A percentile compares a stretch with the other conserved stretches of the same genome.
phyloP scores from a whole-genome alignment of 2,797 vertebrate species.

The Chaetophractus vellerosus region DNA sequence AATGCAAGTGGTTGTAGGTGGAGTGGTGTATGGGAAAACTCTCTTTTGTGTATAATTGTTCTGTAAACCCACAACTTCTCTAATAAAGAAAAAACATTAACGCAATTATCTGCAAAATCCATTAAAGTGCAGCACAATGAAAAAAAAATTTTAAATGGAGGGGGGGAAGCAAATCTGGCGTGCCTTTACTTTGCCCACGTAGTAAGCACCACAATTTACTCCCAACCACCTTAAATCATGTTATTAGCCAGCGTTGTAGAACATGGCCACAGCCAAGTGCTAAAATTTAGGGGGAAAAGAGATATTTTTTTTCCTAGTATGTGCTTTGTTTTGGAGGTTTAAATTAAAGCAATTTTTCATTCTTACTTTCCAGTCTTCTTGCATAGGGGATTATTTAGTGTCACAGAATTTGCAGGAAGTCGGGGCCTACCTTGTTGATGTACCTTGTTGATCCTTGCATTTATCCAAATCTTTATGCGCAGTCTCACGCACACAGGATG shows the following conservation, averaged over 20 bases:
- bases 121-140: no score
- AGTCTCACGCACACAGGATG: not conserved
- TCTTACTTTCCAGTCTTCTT: conserved; percentile 63
- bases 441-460: not conserved
- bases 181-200: not conserved
- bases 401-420: not conserved
- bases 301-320: not conserved
- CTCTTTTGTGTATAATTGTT: no score
- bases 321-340: conserved; percentile 70
- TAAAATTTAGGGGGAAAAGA: not conserved
- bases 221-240: not conserved
- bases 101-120: no score
- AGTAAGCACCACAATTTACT: not conserved
- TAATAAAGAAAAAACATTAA: no score
- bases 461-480: conserved; percentile 46
- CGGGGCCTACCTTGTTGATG: not conserved
- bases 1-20: no score
- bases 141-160: no score
- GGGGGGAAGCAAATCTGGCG: not conserved
- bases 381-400: conserved; percentile 67
- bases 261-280: not conserved
- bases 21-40: no score
- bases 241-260: conserved; percentile 37
- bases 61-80: no score
- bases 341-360: conserved; percentile 80